Percentiles rank a stretch among this genome's conserved stretches.
These are phyloP conservation scores for Lophotriccus pileatus DNA, from an alignment of 2,797 vertebrate species.

Conservation along the genomic window DNA sequence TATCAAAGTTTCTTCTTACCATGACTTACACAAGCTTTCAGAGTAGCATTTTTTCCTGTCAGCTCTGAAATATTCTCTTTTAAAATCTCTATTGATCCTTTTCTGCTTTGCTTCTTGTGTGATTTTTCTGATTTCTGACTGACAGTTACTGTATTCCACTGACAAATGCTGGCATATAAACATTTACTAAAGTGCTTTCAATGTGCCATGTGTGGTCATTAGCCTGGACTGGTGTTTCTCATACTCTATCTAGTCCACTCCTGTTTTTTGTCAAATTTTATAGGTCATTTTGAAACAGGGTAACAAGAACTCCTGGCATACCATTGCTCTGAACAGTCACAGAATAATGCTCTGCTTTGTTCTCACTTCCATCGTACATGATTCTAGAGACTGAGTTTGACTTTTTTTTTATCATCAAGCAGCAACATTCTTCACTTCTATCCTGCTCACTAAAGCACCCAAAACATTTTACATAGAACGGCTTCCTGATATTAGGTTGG, in stretches of 20 bases:
- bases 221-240: background rate
- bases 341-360: background rate
- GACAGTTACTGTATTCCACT: background rate
- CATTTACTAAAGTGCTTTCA: background rate
- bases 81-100: background rate
- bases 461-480: background rate
- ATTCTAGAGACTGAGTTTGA: background rate
- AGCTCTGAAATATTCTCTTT: background rate
- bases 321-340: background rate
- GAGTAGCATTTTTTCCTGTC: background rate
- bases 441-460: background rate
- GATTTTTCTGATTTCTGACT: background rate
- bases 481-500: background rate
- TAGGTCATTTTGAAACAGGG: background rate
- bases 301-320: background rate
- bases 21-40: background rate
- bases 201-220: accelerated
- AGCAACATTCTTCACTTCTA: background rate
- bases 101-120: background rate
- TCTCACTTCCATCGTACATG: background rate
- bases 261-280: background rate
- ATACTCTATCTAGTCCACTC: background rate
- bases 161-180: background rate
- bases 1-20: background rate
- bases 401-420: background rate